Conservation (phyloP, 2,797 vertebrate species). For the Poeciliopsis turneri region DNA sequence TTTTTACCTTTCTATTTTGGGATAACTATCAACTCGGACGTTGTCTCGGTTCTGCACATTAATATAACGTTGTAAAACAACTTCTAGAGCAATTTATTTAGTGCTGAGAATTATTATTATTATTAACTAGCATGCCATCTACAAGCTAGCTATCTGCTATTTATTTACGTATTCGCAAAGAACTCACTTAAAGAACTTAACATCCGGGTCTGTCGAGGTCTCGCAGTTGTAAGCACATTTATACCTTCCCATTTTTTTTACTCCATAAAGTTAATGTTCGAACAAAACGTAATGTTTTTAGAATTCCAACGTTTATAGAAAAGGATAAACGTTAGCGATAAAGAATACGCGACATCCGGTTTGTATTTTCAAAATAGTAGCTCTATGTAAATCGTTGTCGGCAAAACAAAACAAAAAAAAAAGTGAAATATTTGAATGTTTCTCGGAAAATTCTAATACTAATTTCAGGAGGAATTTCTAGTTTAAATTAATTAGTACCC, state of each 20-base stretch:
- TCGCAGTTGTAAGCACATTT: conserved; percentile 72
- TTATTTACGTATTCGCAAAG: not conserved
- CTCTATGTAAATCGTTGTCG: rapidly evolving
- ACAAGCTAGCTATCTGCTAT: not conserved
- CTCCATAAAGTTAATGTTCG: not conserved
- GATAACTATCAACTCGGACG: not conserved
- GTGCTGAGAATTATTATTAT: not conserved
- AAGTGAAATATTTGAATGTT: not conserved
- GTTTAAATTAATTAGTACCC: not conserved
- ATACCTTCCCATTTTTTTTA: conserved; percentile 66
- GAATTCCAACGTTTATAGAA: not conserved
- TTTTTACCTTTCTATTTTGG: not conserved
- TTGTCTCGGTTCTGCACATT: not conserved
- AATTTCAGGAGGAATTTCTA: not conserved
- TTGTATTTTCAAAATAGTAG: conserved; percentile 31
- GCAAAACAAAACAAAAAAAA: no score
- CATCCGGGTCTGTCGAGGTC: conserved; percentile 48
- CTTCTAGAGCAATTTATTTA: not conserved
- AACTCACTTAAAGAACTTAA: conserved; percentile 77
- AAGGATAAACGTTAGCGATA: not conserved
- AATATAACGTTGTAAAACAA: not conserved
- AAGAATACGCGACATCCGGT: conserved; percentile 30
- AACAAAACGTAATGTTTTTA: not conserved
- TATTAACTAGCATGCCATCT: not conserved
- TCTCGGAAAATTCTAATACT: not conserved